Conservation (phyloP, 2,797 vertebrate species). For the Sarcophilus harrisii region DNA sequence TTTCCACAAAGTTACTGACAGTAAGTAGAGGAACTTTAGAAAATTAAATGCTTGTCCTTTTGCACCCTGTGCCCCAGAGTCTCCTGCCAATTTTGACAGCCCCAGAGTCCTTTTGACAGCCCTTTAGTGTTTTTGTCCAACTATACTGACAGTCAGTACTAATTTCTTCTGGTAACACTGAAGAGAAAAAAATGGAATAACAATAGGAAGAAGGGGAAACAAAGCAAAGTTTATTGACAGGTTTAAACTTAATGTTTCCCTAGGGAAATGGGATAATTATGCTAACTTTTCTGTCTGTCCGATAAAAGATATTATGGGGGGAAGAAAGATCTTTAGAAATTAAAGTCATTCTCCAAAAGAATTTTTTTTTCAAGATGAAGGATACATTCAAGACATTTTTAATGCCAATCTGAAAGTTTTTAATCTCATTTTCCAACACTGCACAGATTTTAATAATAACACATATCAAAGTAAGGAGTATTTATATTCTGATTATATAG, state of each 20-base stretch:
- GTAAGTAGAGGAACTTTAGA: background rate
- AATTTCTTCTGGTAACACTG: constrained; percentile 23
- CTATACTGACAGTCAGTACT: constrained; percentile 12
- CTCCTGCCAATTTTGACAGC: constrained; percentile 43
- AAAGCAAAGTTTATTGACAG: constrained; percentile 35
- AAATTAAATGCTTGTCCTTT: constrained; percentile 47
- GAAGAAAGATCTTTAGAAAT: constrained; percentile 11
- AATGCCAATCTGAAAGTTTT: constrained; percentile 35
- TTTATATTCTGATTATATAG: background rate
- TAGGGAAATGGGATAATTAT: constrained; percentile 54
- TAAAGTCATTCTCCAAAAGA: background rate
- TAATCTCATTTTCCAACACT: constrained; percentile 8
- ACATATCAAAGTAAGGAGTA: background rate
- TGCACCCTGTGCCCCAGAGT: background rate
- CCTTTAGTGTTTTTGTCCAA: constrained; percentile 23
- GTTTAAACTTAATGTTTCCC: background rate
- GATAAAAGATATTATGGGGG: background rate
- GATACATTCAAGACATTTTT: background rate
- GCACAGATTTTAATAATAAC: background rate
- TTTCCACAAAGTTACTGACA: constrained; percentile 5
- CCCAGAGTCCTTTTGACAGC: background rate
- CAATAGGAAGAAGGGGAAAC: background rate
- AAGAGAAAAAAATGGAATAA: background rate
- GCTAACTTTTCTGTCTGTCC: constrained; percentile 31
- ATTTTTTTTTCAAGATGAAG: background rate